These are phyloP conservation scores for Onychostruthus taczanowskii DNA, from an alignment of 2,113 vertebrate species.

Conservation along the genomic window DNA sequence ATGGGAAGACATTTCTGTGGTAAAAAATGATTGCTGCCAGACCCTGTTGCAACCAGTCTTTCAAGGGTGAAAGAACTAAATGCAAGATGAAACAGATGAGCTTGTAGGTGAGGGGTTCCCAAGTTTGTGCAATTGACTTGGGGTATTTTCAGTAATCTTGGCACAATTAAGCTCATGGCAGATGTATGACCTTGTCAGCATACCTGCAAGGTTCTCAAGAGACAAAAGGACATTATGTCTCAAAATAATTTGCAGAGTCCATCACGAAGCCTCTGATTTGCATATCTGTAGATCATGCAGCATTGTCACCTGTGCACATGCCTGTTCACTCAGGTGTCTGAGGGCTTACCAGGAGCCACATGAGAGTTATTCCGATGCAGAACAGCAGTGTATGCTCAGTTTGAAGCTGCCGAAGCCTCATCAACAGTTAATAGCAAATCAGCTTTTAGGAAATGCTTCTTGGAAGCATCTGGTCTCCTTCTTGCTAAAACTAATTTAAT, in stretches of 20 bases:
- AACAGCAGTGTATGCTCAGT: neutral
- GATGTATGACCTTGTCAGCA: neutral
- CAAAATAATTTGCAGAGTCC: neutral
- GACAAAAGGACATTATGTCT: neutral
- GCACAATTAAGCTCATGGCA: neutral
- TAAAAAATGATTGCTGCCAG: neutral
- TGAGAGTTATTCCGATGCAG: neutral
- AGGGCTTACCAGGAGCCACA: neutral
- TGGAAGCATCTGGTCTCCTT: neutral
- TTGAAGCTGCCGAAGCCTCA: neutral
- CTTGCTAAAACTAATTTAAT: neutral
- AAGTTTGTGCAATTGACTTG: neutral
- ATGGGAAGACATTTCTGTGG: neutral
- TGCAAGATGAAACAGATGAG: neutral
- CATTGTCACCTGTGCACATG: neutral
- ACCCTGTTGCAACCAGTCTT: neutral
- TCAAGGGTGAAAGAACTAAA: neutral
- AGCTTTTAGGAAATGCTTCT: neutral
- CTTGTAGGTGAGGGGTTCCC: neutral
- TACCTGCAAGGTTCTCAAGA: neutral
- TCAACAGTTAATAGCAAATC: neutral
- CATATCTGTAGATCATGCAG: neutral
- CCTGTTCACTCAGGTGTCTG: neutral
- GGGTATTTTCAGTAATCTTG: neutral
- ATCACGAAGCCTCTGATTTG: neutral